A percentile compares a stretch with the other conserved stretches of the same genome.
phyloP scores from a whole-genome alignment of 2,113 vertebrate genomes.

The Channa maculata region DNA sequence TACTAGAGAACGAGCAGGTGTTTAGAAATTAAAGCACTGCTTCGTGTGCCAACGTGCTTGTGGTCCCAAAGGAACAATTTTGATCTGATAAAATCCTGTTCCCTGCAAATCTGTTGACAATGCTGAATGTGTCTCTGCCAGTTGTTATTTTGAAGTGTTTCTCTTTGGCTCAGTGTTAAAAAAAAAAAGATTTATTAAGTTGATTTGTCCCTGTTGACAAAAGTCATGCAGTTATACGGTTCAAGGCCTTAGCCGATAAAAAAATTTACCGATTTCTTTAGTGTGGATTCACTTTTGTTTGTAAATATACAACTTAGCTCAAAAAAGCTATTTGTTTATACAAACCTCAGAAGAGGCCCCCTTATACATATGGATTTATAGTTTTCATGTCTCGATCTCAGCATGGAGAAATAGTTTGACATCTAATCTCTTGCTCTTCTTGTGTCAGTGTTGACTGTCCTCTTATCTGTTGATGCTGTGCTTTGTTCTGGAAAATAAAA shows the following conservation, averaged over 20 bases:
- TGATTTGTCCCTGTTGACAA: slow-evolving; percentile 34
- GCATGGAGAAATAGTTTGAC: slow-evolving; percentile 22
- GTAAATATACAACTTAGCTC: not conserved
- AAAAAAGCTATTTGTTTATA: not conserved
- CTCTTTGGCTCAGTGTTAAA: slow-evolving; percentile 41
- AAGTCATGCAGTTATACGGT: slow-evolving; percentile 38
- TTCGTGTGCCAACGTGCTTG: slow-evolving; percentile 44
- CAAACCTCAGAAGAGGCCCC: not conserved
- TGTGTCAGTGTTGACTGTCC: slow-evolving; percentile 15
- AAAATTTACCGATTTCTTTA: not conserved
- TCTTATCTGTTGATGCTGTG: slow-evolving; percentile 18
- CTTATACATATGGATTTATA: not conserved
- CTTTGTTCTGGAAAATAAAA: slow-evolving; percentile 56
- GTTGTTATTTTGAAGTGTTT: slow-evolving; percentile 53
- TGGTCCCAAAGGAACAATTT: slow-evolving; percentile 44
- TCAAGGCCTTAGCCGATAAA: slow-evolving; percentile 6
- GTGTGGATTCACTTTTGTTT: not conserved
- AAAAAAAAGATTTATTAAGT: slow-evolving; percentile 42
- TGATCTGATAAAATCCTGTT: slow-evolving; percentile 60
- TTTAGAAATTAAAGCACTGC: slow-evolving; percentile 56
- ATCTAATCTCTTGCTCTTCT: slow-evolving; percentile 35
- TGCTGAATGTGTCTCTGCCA: slow-evolving; percentile 45
- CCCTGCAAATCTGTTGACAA: slow-evolving; percentile 55
- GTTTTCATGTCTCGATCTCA: not conserved
- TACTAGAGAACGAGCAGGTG: slow-evolving; percentile 69